Conservation (phyloP, 2,113 vertebrate species). For the Tachysurus fulvidraco region DNA sequence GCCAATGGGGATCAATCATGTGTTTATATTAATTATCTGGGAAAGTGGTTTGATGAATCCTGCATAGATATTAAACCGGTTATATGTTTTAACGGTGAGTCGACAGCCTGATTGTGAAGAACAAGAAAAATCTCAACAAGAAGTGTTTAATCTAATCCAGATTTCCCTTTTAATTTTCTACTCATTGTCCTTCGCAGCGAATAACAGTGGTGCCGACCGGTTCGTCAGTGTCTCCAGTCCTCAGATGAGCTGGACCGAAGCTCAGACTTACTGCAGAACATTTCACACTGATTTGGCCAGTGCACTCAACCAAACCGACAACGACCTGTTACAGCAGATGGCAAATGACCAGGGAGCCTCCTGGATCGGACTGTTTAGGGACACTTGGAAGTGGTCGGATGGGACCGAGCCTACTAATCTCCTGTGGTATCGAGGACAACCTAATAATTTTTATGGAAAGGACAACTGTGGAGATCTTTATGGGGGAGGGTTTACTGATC, state of each 20-base stretch:
- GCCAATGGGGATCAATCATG: not conserved
- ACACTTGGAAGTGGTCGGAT: conserved; percentile 35
- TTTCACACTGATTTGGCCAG: conserved; percentile 17
- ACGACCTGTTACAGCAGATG: not conserved
- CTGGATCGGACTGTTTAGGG: conserved; percentile 31
- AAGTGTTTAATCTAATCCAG: not conserved
- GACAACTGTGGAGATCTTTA: not conserved
- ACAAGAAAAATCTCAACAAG: not conserved
- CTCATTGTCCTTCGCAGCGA: conserved; percentile 8
- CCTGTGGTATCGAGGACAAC: not conserved
- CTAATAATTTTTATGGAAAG: not conserved
- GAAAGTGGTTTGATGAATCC: conserved; percentile 14
- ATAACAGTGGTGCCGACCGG: not conserved
- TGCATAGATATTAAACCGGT: not conserved
- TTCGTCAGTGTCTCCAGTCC: not conserved
- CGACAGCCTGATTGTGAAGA: not conserved
- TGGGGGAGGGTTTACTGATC: not conserved
- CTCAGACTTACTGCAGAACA: conserved; percentile 25
- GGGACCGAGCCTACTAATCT: not conserved
- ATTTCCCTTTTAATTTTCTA: not conserved
- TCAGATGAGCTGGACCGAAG: not conserved
- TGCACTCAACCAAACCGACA: not conserved
- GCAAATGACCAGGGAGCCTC: rapidly evolving
- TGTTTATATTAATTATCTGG: not conserved
- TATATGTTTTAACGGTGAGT: conserved; percentile 37